Evolutionary conservation across 2,888 invertebrate species (phyloP).

Genomic region (Catotricha subobsoleta): DNA sequence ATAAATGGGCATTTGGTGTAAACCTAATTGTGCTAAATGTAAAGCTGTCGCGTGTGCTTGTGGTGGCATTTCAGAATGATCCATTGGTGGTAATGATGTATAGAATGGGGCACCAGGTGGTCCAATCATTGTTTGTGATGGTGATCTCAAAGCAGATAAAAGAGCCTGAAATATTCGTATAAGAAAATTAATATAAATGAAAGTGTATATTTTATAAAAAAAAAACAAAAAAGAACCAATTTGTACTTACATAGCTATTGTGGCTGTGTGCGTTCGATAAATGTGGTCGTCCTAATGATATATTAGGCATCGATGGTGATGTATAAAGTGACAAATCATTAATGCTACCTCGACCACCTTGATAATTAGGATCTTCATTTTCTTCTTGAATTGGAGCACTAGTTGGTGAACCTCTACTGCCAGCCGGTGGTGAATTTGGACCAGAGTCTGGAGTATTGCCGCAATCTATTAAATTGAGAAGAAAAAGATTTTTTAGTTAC

Average conservation of each 20-base stretch:
- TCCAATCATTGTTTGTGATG: conserved; percentile 14
- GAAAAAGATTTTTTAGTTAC: no score
- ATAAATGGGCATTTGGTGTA: conserved; percentile 19
- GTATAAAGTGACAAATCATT: conserved; percentile 69
- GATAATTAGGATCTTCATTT: conserved; percentile 49
- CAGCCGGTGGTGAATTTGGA: conserved; percentile 51
- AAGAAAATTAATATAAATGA: not conserved
- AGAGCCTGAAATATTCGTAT: not conserved
- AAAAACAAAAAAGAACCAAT: no score
- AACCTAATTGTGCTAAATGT: conserved; percentile 9
- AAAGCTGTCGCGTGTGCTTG: conserved; percentile 10
- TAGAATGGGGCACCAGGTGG: conserved; percentile 22
- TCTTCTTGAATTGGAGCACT: conserved; percentile 66
- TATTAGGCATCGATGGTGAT: conserved; percentile 93
- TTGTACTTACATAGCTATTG: conserved; percentile 2
- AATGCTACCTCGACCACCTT: conserved; percentile 45
- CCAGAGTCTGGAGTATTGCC: conserved; percentile 47
- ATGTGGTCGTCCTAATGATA: conserved; percentile 74
- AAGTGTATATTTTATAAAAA: not conserved
- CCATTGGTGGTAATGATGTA: conserved; percentile 21
- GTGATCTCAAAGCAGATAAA: conserved; percentile 7
- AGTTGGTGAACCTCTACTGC: conserved; percentile 43
- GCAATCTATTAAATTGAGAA: not conserved
- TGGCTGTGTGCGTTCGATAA: conserved; percentile 28
- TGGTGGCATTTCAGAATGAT: conserved; percentile 14